These are phyloP conservation scores for Hippopotamyrus pictus DNA, from an alignment of 2,797 vertebrate genomes.

Conservation along the genomic window DNA sequence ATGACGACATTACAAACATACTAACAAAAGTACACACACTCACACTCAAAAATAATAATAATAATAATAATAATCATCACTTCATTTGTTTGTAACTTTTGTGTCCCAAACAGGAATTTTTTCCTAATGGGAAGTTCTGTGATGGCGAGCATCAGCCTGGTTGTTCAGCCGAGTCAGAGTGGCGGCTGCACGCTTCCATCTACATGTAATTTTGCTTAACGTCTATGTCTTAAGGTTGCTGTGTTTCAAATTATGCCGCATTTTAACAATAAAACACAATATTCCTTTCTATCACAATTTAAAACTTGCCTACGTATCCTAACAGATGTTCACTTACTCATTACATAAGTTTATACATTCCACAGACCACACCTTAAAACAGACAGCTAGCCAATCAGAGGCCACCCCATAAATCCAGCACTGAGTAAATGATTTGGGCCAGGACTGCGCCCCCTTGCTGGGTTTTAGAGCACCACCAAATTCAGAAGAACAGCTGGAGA, in stretches of 20 bases:
- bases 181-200: not conserved
- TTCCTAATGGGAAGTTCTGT: not conserved
- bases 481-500: not conserved
- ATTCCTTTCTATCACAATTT: conserved; percentile 5
- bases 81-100: not conserved
- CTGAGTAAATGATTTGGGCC: not conserved
- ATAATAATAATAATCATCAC: not conserved
- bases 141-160: not conserved
- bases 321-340: conserved; percentile 20
- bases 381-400: not conserved
- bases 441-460: not conserved
- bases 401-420: not conserved
- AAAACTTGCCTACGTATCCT: conserved; percentile 37
- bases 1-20: not conserved
- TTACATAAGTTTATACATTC: conserved; percentile 11
- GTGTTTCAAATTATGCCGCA: conserved; percentile 45
- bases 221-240: not conserved
- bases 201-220: not conserved
- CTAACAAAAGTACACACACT: not conserved
- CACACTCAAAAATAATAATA: too few relatives aligned
- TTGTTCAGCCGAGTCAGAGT: not conserved
- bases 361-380: conserved; percentile 10
- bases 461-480: not conserved
- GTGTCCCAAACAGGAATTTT: not conserved
- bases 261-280: conserved; percentile 8